These are phyloP conservation scores for Acanthisitta chloris DNA, from an alignment of 2,113 vertebrate genomes.

Conservation along the genomic window DNA sequence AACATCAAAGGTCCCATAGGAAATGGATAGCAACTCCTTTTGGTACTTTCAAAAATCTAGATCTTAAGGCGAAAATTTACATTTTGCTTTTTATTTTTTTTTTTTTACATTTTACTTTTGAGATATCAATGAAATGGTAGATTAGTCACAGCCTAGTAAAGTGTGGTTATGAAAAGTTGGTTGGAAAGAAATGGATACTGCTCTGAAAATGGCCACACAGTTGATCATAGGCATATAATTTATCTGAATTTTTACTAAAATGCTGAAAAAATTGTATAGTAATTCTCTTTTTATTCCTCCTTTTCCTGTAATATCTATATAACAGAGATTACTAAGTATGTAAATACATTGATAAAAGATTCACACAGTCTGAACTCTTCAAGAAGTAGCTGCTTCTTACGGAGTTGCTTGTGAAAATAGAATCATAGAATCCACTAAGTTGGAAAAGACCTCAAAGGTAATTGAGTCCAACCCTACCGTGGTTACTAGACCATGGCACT, in stretches of 20 bases:
- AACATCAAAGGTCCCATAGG: background rate
- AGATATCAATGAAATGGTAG: background rate
- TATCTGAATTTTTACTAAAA: background rate
- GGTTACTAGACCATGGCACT: too few species aligned
- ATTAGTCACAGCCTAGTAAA: background rate
- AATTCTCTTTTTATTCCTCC: background rate
- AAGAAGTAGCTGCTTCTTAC: background rate
- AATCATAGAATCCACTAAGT: too few species aligned
- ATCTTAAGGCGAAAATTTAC: background rate
- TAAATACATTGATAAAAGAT: background rate
- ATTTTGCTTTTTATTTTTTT: too few species aligned
- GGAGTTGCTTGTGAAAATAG: background rate
- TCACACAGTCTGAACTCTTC: background rate
- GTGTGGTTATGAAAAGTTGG: background rate
- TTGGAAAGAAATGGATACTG: background rate
- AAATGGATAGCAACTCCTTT: background rate
- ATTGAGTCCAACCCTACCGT: too few species aligned
- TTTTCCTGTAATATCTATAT: background rate
- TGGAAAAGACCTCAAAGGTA: too few species aligned
- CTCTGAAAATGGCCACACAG: background rate
- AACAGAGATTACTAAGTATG: background rate
- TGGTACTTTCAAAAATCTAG: background rate
- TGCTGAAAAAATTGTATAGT: background rate
- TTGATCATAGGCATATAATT: background rate
- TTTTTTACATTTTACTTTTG: background rate